phyloP scores from a whole-genome alignment of 2,113 vertebrate genomes.

The Nestor notabilis region DNA sequence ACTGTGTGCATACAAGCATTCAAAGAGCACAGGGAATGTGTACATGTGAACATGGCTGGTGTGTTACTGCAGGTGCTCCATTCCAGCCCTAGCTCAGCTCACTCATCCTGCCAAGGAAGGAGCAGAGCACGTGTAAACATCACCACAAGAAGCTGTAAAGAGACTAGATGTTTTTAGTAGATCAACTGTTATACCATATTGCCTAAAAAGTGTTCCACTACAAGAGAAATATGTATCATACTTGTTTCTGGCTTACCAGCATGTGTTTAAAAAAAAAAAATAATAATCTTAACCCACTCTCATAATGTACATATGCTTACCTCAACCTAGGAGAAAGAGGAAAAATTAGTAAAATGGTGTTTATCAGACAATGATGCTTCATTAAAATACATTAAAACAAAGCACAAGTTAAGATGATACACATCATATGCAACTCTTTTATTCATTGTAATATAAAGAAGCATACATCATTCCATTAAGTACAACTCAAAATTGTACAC shows the following conservation, averaged over 20 bases:
- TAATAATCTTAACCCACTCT: neutral
- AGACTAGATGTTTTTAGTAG: neutral
- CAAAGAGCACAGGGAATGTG: accelerated
- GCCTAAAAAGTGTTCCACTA: neutral
- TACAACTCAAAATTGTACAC: conserved; percentile 64
- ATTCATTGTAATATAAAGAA: conserved; percentile 71
- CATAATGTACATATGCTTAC: neutral
- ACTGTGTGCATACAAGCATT: neutral
- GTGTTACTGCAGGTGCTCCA: neutral
- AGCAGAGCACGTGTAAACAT: neutral
- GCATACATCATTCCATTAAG: conserved; percentile 66
- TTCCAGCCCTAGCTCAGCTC: neutral
- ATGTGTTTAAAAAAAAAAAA: neutral
- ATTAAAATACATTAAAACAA: neutral
- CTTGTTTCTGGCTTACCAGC: neutral
- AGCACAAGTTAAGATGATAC: neutral
- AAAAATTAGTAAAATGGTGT: neutral
- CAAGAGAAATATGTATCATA: neutral
- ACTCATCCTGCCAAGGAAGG: neutral
- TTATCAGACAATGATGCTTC: neutral
- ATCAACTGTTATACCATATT: neutral
- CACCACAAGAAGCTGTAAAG: neutral
- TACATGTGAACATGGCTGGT: accelerated
- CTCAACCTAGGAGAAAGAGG: neutral
- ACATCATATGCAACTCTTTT: conserved; percentile 47